Base-by-base conservation (phyloP, 2,797 vertebrate genomes). In the Phyllotis vaccarum region DNA sequence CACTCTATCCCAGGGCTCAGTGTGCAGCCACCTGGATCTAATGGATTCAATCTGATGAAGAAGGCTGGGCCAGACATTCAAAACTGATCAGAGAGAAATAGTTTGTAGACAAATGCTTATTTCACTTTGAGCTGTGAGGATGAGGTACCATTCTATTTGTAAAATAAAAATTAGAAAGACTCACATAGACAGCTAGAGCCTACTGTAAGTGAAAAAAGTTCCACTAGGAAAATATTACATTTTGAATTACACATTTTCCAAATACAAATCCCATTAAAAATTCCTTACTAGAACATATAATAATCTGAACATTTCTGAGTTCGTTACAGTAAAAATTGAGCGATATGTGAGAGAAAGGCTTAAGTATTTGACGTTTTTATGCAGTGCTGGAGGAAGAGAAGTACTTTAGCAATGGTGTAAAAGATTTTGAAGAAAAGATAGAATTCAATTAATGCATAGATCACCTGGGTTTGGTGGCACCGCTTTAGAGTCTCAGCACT, bases 341-440 rank as follows among this genome's bases (percentile, higher is more conserved):
- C 64, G 37, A 6, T n/a, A 64, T 56, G 24, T 54, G 43, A 93
- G 37, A 37, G 40, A 64, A 49, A 75, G 3, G 70, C 31, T 92
- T 49, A 93, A 81, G 24, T 19, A 17, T 56, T 27, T 27, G 58
- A 56, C 81, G 37, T 74, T 16, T 90, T 29, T 79, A 34, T 11
- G 4, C 1, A 52, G n/a, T 54, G 9, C 56, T 56, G 10, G 56
- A 3, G 27, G 9, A 21, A 34, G 27, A 82, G 82, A 22, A 66
- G 46, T 27, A 14, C 10, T 16, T 81, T 46, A 52, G 29, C 27
- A 66, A 49, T 22, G 21, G 66, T 56, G 5, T 75, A 43, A 89
- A 89, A 60, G 91, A 21, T 70, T 91, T 89, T 95, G 49, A 92
- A 34, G 86, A 93, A 81, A 43, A 93, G 64, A 94, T 91, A 92